Base-by-base conservation (phyloP, 2,113 vertebrate genomes). In the Paramormyrops kingsleyae region DNA sequence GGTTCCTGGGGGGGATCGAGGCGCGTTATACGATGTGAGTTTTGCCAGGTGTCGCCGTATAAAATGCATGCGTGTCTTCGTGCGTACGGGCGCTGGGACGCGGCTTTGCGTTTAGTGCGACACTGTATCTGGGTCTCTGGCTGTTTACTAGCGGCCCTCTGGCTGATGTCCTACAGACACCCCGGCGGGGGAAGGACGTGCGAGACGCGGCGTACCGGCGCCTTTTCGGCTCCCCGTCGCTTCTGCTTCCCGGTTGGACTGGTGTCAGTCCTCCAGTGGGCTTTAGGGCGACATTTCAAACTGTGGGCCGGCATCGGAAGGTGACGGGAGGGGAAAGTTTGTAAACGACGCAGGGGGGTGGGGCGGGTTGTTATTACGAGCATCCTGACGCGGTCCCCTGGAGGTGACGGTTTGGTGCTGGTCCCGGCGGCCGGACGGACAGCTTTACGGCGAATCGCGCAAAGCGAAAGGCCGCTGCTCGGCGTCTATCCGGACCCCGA, bases 291-390 rank as follows among this genome's bases (percentile, higher is more conserved):
- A n/a, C 31, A 35, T 52, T 87, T 31, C n/a, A 35, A 17, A 87
- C 50, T 53, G 47, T 4, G 47, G 44, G 12, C 15, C 17, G 50
- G 86, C 50, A 87, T 21, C 27, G 31, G 70, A 39, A 17, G 70
- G 70, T 39, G 70, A 77, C 87, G 21, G 19, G 31, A 88, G 98
- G 98, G 96, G 97, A 98, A 97, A 93, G 92, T 39, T 44, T 66
- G 27, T 27, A 24, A 24, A 39, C 59, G 35, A 24, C 19, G 87
- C 35, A 59, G 53, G 21, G 19, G 53, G 15, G 35, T 66, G 35
- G 49, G 87, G 87, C 39, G 24, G 52, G 35, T 77, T 90, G 46
- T 42, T 83, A 39, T 50, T 85, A 47, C 49, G 21, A 77, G 70
- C 70, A 77, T 77, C 70, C 70, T 77, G 35, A 77, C 70, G 35